Evolutionary conservation across 2,797 vertebrate species (phyloP), one percentile per base, ranked within the genome.

Genomic region (Acrossocheilus fasciatus): DNA sequence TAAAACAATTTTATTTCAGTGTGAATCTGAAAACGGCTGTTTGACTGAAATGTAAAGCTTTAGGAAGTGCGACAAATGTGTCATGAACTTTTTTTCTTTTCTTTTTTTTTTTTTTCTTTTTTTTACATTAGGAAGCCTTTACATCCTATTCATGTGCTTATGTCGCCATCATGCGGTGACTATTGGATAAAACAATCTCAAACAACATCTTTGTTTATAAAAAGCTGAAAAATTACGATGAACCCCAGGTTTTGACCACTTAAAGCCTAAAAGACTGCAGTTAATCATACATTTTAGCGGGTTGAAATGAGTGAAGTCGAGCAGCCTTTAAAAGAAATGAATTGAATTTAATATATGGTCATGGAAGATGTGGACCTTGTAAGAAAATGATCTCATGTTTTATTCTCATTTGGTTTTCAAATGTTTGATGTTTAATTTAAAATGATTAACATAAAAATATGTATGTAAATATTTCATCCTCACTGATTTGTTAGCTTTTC

Each of bases 131-230:
- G 15, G 15, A 77, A 39, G 26, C 6, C 8, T 77, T n/a, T 20
- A 34, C 30, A 43, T 70, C 2, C 5, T 18, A 70, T 88, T 66
- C 0, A 10, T 36, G 74, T 72, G 75, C 74, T 66, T 83, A 52
- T 88, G 85, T 83, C 83, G 59, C 83, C 87, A 87, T 64, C 89
- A 23, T 76, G 89, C 76, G 89, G 85, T 75, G 0, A 68, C 73
- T 1, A 11, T 57, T 2, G 15, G 9, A 82, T 68, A 66, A 41
- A n/a, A 54, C 50, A 47, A 52, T 30, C 36, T 45, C 30, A 0
- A 50, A 50, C 47, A 50, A 50, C 15, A 52, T 2, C 2, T 8
- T 54, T 23, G 18, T 8, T 20, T 3, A 9, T 23, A 52, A 18
- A 15, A 50, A 50, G 1, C 47, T 50, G 47, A 50, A 50, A 50